Evolutionary conservation across 2,113 vertebrate species (phyloP).

Genomic region (Paralichthys olivaceus): DNA sequence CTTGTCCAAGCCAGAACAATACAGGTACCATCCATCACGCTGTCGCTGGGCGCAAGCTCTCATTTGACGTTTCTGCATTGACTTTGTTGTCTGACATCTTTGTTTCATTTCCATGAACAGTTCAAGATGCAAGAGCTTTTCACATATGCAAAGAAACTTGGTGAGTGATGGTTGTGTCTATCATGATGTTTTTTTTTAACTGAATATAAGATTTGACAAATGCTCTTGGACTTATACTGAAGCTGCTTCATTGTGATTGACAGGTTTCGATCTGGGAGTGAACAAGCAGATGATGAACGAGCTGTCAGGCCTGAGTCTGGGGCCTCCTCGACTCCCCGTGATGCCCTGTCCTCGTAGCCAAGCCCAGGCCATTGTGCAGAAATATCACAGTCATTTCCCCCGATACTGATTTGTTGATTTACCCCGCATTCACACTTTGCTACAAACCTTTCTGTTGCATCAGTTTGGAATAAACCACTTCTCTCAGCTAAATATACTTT

Average conservation of each 20-base stretch:
- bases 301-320: conserved; percentile 90
- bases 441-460: neutral
- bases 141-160: conserved; percentile 60
- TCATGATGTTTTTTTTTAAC: neutral
- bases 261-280: conserved; percentile 92
- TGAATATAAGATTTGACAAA: neutral
- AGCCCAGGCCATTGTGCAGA: conserved; percentile 73
- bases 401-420: neutral
- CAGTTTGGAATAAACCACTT: neutral
- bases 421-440: neutral
- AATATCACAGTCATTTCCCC: conserved; percentile 77
- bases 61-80: neutral
- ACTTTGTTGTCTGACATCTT: conserved; percentile 10
- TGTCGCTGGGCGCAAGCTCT: neutral
- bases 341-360: conserved; percentile 72
- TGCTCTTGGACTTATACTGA: neutral
- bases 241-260: neutral
- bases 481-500: neutral
- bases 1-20: conserved; percentile 80
- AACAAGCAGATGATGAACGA: conserved; percentile 92
- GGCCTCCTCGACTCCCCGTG: conserved; percentile 92
- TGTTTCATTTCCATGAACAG: conserved; percentile 50
- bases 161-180: conserved; percentile 63
- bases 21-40: conserved; percentile 83
- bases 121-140: conserved; percentile 81